These are phyloP conservation scores for Caenorhabditis sulstoni DNA, from an alignment of 2,888 invertebrate species.

Conservation along the genomic window DNA sequence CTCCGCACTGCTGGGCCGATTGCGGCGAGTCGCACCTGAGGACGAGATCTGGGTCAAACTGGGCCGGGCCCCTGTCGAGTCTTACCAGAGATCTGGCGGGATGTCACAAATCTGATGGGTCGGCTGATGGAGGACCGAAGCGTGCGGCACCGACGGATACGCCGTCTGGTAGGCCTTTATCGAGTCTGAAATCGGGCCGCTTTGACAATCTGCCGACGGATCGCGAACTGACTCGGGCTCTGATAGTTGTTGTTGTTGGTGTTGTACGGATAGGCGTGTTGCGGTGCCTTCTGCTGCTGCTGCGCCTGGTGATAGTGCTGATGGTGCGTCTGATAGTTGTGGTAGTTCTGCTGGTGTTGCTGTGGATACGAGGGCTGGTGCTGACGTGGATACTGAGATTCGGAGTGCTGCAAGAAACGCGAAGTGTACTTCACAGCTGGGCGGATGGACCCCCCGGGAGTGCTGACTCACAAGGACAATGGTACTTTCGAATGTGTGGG, in stretches of 20 bases:
- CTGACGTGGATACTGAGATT: constrained; percentile 47
- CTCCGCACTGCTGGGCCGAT: constrained; percentile 76
- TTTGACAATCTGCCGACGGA: no score
- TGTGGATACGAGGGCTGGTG: constrained; percentile 19
- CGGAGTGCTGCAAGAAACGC: constrained; percentile 34
- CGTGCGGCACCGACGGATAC: constrained; percentile 57
- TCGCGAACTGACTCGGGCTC: constrained; percentile 44
- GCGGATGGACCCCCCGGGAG: no score
- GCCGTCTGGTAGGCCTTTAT: constrained; percentile 67
- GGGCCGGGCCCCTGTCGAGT: neutral
- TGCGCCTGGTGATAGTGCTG: constrained; percentile 49
- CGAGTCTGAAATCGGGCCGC: constrained; percentile 38
- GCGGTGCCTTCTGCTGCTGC: constrained; percentile 39
- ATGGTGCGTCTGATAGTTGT: constrained; percentile 33
- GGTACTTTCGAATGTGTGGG: no score
- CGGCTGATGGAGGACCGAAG: constrained; percentile 44
- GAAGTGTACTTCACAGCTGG: constrained; percentile 1
- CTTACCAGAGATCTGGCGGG: constrained; percentile 72
- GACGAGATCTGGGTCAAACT: neutral
- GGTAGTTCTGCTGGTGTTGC: constrained; percentile 31
- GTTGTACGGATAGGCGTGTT: constrained; percentile 30
- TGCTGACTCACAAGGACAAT: neutral
- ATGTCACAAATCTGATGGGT: constrained; percentile 67
- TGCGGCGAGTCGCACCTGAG: constrained; percentile 75
- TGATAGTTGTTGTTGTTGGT: constrained; percentile 28